These are phyloP conservation scores for Cyphomyrus plagiostoma DNA, from an alignment of 2,113 vertebrate species.

Conservation along the genomic window DNA sequence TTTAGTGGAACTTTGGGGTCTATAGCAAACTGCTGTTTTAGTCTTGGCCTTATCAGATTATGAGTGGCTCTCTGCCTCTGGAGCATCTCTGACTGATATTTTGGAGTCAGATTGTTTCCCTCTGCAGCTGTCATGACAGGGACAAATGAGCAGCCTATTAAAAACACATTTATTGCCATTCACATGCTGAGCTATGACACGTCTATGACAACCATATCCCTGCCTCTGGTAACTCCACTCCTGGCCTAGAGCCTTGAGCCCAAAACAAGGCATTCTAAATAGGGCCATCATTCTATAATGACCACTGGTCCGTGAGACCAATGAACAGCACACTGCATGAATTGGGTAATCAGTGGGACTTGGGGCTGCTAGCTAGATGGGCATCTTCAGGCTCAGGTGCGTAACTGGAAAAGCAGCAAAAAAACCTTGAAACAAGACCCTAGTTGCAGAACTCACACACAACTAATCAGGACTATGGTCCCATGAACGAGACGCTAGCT, in stretches of 20 bases:
- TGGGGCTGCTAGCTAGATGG: background rate
- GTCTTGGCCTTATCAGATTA: background rate
- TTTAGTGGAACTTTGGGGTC: background rate
- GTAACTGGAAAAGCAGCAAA: too few relatives aligned
- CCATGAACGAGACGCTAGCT: background rate
- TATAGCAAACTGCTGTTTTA: background rate
- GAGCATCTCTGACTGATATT: background rate
- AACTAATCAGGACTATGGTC: background rate
- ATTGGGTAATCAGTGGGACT: background rate
- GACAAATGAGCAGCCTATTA: background rate
- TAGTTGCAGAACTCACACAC: too few relatives aligned
- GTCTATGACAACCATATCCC: background rate
- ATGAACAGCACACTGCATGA: background rate
- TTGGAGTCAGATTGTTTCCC: background rate
- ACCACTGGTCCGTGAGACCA: background rate
- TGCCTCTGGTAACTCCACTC: background rate
- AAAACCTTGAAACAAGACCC: too few relatives aligned
- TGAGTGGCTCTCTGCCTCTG: background rate
- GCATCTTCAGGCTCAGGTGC: too few relatives aligned
- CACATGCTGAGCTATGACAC: background rate
- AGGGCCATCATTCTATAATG: background rate
- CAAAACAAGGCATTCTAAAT: too few relatives aligned
- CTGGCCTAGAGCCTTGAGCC: background rate
- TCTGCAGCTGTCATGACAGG: background rate
- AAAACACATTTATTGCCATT: background rate